Evolutionary conservation across 2,797 vertebrate genomes (phyloP).

Genomic region (Neosalanx taihuensis): DNA sequence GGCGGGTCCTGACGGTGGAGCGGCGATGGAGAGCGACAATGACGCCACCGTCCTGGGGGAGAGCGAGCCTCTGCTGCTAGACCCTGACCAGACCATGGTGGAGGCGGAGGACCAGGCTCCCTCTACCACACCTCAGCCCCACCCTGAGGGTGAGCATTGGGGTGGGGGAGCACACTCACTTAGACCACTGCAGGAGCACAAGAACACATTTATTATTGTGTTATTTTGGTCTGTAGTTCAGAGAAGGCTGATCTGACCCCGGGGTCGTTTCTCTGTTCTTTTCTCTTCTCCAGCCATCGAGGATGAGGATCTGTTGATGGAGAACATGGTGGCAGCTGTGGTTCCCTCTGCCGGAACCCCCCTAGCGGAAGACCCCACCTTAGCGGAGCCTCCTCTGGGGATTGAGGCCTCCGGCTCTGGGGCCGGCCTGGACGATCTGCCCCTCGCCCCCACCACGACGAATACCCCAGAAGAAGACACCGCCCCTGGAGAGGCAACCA

Average conservation of each 20-base stretch:
- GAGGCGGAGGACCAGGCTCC: background rate
- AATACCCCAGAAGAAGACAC: conserved; percentile 1
- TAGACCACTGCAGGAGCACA: conserved; percentile 2
- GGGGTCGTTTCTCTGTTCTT: background rate
- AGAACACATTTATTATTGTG: background rate
- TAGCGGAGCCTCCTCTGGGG: conserved; percentile 52
- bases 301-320: conserved; percentile 58
- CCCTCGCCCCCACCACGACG: conserved; percentile 3
- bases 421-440: conserved; percentile 26
- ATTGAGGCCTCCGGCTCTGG: conserved; percentile 59
- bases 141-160: conserved; percentile 47
- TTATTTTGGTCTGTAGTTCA: too few species aligned
- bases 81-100: conserved; percentile 13
- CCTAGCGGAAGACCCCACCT: conserved; percentile 15
- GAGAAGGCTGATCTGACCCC: too few species aligned
- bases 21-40: conserved; percentile 26
- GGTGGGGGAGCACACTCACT: background rate
- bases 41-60: conserved; percentile 61
- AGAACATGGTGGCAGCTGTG: conserved; percentile 40
- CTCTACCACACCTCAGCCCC: conserved; percentile 21
- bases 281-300: conserved; percentile 54
- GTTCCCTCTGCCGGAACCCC: background rate
- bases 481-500: background rate
- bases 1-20: conserved; percentile 28
- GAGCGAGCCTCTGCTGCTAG: conserved; percentile 35